A percentile compares a stretch with the other conserved stretches of the same genome.
Evolutionary conservation across 2,888 invertebrate genomes (phyloP).

Genomic region (Actias luna): DNA sequence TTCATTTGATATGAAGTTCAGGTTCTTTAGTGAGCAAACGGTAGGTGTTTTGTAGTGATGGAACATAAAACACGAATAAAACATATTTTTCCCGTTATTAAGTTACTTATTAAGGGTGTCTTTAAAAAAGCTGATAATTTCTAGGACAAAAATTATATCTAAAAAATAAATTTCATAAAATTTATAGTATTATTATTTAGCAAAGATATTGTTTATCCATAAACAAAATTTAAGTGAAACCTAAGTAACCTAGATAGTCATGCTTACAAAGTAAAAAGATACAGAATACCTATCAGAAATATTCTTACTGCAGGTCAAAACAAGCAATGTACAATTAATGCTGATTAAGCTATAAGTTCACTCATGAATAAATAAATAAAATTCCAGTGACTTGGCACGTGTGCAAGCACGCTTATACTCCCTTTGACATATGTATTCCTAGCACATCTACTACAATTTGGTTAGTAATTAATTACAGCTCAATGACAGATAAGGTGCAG

Average conservation of each 20-base stretch:
- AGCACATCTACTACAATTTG: slow-evolving; percentile 48
- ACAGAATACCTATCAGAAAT: neutral
- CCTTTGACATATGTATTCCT: slow-evolving; percentile 6
- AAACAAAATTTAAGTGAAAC: neutral
- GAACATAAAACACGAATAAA: no score
- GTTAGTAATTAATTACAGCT: slow-evolving; percentile 74
- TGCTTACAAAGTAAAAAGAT: neutral
- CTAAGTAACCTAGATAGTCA: neutral
- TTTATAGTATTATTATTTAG: neutral
- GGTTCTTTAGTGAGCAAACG: no score
- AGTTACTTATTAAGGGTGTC: no score
- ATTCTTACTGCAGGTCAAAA: neutral
- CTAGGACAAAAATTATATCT: no score
- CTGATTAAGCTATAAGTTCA: neutral
- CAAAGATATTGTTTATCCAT: neutral
- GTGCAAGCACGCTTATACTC: slow-evolving; percentile 2
- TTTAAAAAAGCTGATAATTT: no score
- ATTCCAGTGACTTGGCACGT: slow-evolving; percentile 2
- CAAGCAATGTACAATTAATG: neutral
- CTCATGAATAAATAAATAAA: neutral
- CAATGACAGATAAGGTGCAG: slow-evolving; percentile 76
- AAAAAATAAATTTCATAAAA: no score
- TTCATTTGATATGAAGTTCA: no score
- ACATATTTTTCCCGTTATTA: no score
- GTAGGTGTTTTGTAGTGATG: no score